Conservation (phyloP, 2,113 vertebrate genomes). For the Centropristis striata region DNA sequence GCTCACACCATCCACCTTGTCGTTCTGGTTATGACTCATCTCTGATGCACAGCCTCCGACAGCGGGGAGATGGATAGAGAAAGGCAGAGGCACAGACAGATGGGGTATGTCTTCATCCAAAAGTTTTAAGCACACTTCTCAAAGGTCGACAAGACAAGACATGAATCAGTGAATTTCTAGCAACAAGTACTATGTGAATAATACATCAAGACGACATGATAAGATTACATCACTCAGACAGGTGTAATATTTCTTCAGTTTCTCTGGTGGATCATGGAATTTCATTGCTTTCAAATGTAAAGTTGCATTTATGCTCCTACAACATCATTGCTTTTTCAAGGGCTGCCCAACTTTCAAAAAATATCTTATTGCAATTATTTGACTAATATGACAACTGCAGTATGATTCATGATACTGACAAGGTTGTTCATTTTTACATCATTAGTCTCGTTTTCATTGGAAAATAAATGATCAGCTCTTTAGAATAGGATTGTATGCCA, state of each 20-base stretch:
- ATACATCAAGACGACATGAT: background rate
- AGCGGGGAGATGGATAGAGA: background rate
- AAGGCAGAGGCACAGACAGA: background rate
- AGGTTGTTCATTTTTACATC: too few species aligned
- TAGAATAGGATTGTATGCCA: too few species aligned
- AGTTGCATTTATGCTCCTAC: background rate
- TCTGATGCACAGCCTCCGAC: background rate
- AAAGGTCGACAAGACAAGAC: background rate
- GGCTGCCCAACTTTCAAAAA: too few species aligned
- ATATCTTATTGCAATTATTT: too few species aligned
- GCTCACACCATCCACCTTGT: constrained; percentile 13
- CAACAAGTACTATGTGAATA: background rate
- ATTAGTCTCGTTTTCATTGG: too few species aligned
- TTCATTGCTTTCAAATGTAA: background rate
- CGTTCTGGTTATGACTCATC: constrained; percentile 11
- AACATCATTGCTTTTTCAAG: background rate
- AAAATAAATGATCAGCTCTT: too few species aligned
- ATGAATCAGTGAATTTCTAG: background rate
- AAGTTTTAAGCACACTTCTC: background rate
- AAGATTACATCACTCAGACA: background rate
- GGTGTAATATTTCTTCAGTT: background rate
- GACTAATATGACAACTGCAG: too few species aligned
- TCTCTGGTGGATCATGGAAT: background rate
- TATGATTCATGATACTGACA: too few species aligned
- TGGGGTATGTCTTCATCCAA: background rate